A percentile compares a stretch with the other conserved stretches of the same genome.
phyloP scores from a whole-genome alignment of 2,888 invertebrate genomes.

The Plebejus melissa region DNA sequence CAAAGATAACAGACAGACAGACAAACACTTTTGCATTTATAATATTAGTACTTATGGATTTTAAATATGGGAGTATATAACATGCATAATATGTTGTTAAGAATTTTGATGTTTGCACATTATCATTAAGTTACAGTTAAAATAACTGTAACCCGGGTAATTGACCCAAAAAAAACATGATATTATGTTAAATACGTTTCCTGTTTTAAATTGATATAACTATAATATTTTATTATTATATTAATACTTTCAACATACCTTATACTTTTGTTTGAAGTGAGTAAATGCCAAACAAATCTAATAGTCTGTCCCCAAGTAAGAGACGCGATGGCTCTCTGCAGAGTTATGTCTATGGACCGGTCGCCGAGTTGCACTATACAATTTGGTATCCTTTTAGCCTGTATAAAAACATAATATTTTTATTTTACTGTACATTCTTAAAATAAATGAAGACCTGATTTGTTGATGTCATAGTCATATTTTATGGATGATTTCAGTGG shows the following conservation, averaged over 20 bases:
- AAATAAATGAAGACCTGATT: too few species aligned
- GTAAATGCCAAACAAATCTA: slow-evolving; percentile 90
- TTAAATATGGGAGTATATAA: too few species aligned
- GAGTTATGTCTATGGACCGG: slow-evolving; percentile 94
- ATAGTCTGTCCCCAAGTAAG: slow-evolving; percentile 94
- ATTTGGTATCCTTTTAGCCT: slow-evolving; percentile 88
- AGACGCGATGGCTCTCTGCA: slow-evolving; percentile 92
- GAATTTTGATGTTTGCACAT: not conserved
- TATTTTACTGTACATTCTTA: too few species aligned
- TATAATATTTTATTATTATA: too few species aligned
- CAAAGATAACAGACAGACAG: too few species aligned
- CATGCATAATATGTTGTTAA: too few species aligned
- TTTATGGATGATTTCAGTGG: too few species aligned
- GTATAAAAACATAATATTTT: slow-evolving; percentile 35
- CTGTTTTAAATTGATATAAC: not conserved
- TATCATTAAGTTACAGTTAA: not conserved
- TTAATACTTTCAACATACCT: slow-evolving; percentile 69
- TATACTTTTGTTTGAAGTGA: slow-evolving; percentile 89
- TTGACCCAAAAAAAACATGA: slow-evolving; percentile 8
- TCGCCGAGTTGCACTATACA: slow-evolving; percentile 95
- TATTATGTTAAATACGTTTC: not conserved
- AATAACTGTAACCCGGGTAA: not conserved
- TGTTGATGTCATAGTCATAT: too few species aligned
- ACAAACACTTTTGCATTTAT: too few species aligned
- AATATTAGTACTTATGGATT: too few species aligned